Percentiles rank a stretch among this genome's conserved stretches.
Evolutionary conservation across 2,113 vertebrate species (phyloP).

Genomic region (Podiceps cristatus): DNA sequence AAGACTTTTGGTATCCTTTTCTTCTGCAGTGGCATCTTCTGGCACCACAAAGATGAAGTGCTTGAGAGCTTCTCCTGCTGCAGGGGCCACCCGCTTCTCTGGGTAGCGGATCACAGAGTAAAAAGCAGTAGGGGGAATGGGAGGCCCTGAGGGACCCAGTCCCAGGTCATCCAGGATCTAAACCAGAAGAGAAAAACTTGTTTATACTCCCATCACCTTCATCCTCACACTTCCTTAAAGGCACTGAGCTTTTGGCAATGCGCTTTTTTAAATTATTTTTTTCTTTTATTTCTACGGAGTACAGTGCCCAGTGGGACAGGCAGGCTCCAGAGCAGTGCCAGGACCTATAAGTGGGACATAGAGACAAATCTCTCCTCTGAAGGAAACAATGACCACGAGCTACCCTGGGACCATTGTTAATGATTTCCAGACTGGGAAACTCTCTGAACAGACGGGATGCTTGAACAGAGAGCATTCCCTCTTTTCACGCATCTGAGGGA

Average conservation of each 20-base stretch:
- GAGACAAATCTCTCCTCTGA: background rate
- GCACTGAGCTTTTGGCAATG: background rate
- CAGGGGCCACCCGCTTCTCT: conserved; percentile 18
- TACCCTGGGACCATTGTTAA: background rate
- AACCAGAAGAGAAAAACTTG: background rate
- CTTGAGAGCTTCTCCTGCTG: conserved; percentile 4
- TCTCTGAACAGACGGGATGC: background rate
- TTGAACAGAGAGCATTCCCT: background rate
- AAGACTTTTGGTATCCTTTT: conserved; percentile 55
- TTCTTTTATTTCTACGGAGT: background rate
- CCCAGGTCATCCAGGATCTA: conserved; percentile 86
- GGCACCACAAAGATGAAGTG: conserved; percentile 80
- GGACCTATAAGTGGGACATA: background rate
- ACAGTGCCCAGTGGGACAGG: too few relatives aligned
- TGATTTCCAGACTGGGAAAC: background rate
- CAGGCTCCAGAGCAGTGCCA: background rate
- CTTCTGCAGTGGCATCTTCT: background rate
- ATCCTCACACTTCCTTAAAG: background rate
- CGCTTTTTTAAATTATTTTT: too few relatives aligned
- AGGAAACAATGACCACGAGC: background rate
- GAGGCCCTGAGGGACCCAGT: conserved; percentile 79
- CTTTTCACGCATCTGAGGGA: background rate
- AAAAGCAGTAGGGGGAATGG: conserved; percentile 74
- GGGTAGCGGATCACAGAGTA: conserved; percentile 86
- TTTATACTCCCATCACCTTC: background rate